These are phyloP conservation scores for Enteromius fasciolatus DNA, from an alignment of 2,797 vertebrate genomes.

Conservation along the genomic window DNA sequence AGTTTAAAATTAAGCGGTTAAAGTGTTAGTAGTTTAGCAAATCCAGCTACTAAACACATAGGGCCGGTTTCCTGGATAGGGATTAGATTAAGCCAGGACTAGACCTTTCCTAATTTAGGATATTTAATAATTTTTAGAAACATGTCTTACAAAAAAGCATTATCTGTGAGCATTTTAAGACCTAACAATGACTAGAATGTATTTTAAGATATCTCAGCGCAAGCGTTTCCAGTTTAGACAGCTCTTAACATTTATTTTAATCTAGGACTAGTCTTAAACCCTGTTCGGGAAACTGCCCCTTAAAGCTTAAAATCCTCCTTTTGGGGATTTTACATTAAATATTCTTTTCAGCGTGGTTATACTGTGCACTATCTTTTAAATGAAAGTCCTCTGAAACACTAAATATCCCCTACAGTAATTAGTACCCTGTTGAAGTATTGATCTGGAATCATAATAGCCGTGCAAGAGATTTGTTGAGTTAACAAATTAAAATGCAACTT, in stretches of 20 bases:
- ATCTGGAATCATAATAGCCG: neutral
- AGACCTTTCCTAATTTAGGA: too few relatives aligned
- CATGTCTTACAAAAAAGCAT: too few relatives aligned
- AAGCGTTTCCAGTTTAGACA: too few relatives aligned
- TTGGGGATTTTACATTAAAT: neutral
- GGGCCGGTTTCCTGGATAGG: too few relatives aligned
- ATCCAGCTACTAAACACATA: neutral
- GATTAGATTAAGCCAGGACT: too few relatives aligned
- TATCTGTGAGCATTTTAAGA: too few relatives aligned
- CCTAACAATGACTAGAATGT: too few relatives aligned
- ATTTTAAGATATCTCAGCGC: too few relatives aligned
- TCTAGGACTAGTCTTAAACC: too few relatives aligned
- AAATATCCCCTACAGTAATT: neutral
- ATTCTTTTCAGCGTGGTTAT: neutral
- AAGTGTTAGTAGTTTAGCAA: neutral
- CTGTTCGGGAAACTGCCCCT: too few relatives aligned
- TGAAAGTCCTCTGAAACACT: neutral
- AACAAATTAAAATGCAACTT: neutral
- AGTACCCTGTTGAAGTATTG: neutral
- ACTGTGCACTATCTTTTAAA: neutral
- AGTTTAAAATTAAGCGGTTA: neutral
- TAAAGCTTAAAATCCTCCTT: neutral
- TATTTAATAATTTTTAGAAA: too few relatives aligned
- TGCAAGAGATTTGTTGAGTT: neutral
- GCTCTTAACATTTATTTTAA: too few relatives aligned